Evolutionary conservation across 2,113 vertebrate genomes (phyloP).

Genomic region (Pholis gunnellus): DNA sequence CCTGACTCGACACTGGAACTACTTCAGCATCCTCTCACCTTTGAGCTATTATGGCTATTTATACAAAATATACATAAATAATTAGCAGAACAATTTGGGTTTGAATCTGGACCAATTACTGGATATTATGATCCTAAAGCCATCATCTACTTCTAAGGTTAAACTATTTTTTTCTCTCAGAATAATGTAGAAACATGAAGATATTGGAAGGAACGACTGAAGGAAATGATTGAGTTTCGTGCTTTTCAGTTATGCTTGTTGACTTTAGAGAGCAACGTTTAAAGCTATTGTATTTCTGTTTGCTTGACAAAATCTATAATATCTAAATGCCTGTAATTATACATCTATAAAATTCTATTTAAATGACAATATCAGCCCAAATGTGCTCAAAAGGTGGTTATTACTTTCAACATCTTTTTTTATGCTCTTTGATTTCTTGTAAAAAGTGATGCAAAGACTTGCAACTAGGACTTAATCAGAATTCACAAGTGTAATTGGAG

Average conservation of each 20-base stretch:
- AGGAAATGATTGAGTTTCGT: neutral
- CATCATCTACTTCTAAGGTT: neutral
- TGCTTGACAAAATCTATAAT: neutral
- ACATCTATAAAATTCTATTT: neutral
- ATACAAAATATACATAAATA: neutral
- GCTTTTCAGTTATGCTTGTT: neutral
- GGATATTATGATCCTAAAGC: neutral
- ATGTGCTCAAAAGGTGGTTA: no score
- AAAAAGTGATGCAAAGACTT: neutral
- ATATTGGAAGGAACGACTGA: neutral
- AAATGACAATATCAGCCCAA: neutral
- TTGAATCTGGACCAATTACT: neutral
- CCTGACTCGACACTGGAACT: neutral
- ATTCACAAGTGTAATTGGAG: neutral
- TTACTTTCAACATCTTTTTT: neutral
- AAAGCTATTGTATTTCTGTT: neutral
- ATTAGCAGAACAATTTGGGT: neutral
- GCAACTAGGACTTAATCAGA: neutral
- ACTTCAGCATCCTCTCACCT: neutral
- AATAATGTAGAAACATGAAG: neutral
- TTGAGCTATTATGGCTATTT: neutral
- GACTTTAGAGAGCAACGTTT: neutral
- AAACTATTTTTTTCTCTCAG: neutral
- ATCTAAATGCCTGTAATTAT: neutral
- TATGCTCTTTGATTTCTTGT: neutral